These are phyloP conservation scores for Cataglyphis hispanica DNA, from an alignment of 1,140 invertebrate species.

Conservation along the genomic window DNA sequence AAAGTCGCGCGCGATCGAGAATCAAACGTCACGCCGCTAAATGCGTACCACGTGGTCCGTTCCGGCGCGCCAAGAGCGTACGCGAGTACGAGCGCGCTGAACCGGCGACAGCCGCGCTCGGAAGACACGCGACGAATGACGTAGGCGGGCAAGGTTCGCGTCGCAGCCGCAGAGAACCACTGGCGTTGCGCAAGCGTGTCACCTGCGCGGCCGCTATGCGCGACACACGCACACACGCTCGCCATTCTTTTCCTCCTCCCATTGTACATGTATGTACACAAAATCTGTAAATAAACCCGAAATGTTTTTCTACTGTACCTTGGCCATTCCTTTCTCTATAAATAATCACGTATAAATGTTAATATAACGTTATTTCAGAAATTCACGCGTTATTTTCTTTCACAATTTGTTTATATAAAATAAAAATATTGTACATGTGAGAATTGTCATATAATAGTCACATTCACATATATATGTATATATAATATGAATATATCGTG, in stretches of 20 bases:
- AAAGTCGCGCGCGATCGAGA: slow-evolving; percentile 5
- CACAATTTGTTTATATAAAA: no score
- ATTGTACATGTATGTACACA: neutral
- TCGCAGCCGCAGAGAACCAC: slow-evolving; percentile 69
- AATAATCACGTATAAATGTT: no score
- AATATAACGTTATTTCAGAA: no score
- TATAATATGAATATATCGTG: no score
- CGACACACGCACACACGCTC: slow-evolving; percentile 25
- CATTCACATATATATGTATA: no score
- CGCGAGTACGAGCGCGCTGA: neutral
- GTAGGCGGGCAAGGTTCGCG: slow-evolving; percentile 53
- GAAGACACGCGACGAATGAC: slow-evolving; percentile 82
- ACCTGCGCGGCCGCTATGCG: slow-evolving; percentile 43
- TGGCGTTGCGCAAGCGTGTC: slow-evolving; percentile 65
- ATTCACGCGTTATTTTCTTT: no score
- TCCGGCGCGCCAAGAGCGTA: slow-evolving; percentile 23
- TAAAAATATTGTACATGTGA: neutral
- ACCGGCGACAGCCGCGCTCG: slow-evolving; percentile 75
- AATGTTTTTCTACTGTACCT: neutral
- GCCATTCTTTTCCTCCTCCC: neutral
- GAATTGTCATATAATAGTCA: no score
- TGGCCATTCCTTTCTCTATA: neutral
- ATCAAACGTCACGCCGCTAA: neutral
- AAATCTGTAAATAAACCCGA: neutral
- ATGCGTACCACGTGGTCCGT: slow-evolving; percentile 71